A percentile compares a stretch with the other conserved stretches of the same genome.
phyloP scores from a whole-genome alignment of 2,113 vertebrate genomes.

The mouse (Mus musculus) region GRCm39 chr11:93683001-93683500 shows the following conservation, averaged over 20 bases:
- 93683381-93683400: background rate
- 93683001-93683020: background rate
- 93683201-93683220: background rate
- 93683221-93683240: background rate
- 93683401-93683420: too few species aligned
- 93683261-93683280: background rate
- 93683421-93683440: background rate
- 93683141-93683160: conserved; percentile 31
- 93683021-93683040: background rate
- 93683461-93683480: background rate
- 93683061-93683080: background rate
- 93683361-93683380: background rate
- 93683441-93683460: background rate
- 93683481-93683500: background rate
- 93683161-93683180: background rate
- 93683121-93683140: conserved; percentile 5
- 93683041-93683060: too few species aligned
- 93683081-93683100: background rate
- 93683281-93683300: background rate
- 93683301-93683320: background rate
- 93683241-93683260: background rate
- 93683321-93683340: background rate
- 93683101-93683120: background rate
- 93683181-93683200: background rate
- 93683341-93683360: background rate